Evolutionary conservation across 1,140 invertebrate genomes (phyloP).

Genomic region (Ectropis grisescens): DNA sequence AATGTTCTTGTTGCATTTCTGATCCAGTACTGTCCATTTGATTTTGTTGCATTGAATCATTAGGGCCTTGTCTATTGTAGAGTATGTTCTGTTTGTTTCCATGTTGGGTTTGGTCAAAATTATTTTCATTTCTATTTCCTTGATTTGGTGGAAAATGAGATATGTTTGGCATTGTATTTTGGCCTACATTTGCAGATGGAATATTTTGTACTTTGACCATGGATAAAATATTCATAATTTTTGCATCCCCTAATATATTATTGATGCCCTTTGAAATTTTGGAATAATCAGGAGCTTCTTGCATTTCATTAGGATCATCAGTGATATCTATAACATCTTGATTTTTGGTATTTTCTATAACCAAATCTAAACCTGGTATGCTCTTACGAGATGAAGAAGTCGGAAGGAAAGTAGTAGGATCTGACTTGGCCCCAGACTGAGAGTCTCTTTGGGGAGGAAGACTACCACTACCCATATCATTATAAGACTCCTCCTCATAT

Average conservation of each 20-base stretch:
- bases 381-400: conserved; percentile 45
- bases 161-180: no score
- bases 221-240: conserved; percentile 72
- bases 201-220: no score
- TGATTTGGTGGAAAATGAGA: conserved; percentile 18
- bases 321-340: conserved; percentile 50
- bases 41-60: conserved; percentile 10
- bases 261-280: conserved; percentile 73
- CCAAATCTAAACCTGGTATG: conserved; percentile 77
- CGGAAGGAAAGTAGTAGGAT: conserved; percentile 33
- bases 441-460: conserved; percentile 4
- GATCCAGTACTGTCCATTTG: conserved; percentile 1
- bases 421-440: background rate
- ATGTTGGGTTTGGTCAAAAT: conserved; percentile 19
- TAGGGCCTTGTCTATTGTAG: conserved; percentile 17
- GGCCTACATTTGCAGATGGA: no score
- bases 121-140: conserved; percentile 23
- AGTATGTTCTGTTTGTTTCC: conserved; percentile 13
- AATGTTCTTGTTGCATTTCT: background rate
- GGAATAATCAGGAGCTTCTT: conserved; percentile 60
- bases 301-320: conserved; percentile 21
- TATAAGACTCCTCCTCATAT: conserved; percentile 36
- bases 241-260: conserved; percentile 73
- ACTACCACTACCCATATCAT: conserved; percentile 6
- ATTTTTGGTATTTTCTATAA: conserved; percentile 43